These are phyloP conservation scores for Carcinoscorpius rotundicauda DNA, from an alignment of 1,140 invertebrate genomes.

Conservation along the genomic window DNA sequence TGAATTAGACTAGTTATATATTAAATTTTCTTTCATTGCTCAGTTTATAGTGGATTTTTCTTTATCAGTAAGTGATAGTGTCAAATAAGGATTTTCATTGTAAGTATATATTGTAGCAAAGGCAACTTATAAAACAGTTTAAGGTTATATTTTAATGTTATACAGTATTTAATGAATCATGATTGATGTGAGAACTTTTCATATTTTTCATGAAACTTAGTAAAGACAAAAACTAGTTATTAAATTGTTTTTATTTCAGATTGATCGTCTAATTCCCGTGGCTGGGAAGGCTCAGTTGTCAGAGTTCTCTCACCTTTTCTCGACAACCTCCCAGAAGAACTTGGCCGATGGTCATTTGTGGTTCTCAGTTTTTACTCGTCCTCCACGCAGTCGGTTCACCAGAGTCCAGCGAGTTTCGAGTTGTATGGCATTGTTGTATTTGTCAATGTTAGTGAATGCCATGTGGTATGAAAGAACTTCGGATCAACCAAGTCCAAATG, in stretches of 20 bases:
- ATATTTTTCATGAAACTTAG: too few relatives aligned
- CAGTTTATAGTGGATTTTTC: too few relatives aligned
- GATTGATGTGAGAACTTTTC: too few relatives aligned
- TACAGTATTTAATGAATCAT: too few relatives aligned
- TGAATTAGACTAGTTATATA: too few relatives aligned
- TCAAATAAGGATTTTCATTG: too few relatives aligned
- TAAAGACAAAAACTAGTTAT: background rate
- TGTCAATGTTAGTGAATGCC: conserved; percentile 41
- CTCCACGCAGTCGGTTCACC: conserved; percentile 38
- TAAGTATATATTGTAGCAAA: too few relatives aligned
- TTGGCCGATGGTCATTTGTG: conserved; percentile 42
- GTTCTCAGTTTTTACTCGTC: conserved; percentile 41
- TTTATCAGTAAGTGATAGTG: too few relatives aligned
- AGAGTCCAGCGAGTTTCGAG: conserved; percentile 37
- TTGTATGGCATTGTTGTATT: conserved; percentile 38
- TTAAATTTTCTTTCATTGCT: too few relatives aligned
- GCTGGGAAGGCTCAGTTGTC: conserved; percentile 35
- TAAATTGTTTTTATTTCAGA: conserved; percentile 26
- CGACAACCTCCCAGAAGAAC: conserved; percentile 32
- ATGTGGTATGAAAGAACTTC: conserved; percentile 38
- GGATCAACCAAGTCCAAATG: conserved; percentile 15
- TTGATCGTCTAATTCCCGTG: conserved; percentile 39
- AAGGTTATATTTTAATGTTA: too few relatives aligned
- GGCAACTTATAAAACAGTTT: too few relatives aligned
- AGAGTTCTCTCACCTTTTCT: conserved; percentile 37